Base-by-base conservation (phyloP, 2,888 invertebrate genomes). In the Sipha maydis region DNA sequence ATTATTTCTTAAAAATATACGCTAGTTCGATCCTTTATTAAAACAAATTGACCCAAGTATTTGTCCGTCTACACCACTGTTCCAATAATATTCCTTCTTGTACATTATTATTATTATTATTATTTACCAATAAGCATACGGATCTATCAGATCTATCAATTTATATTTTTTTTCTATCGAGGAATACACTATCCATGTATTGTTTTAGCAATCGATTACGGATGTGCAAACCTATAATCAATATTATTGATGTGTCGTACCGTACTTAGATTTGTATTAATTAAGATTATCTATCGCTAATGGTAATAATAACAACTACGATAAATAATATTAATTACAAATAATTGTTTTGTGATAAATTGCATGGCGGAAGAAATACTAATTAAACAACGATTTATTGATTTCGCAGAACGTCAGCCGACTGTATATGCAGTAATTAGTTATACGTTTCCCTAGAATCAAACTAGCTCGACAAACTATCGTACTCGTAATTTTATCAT, bases 221-320 rank as follows among this genome's bases (percentile, higher is more conserved):
- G 67, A 80, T 67, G 80, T n/a, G 80, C 41, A 80, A 80, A 41
- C 38, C n/a, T n/a, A 56, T 69, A 80, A 80, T 67, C n/a, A 80
- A 67, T 80, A 80, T 67, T 67, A 41, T 5, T 41, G 61, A 67
- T 38, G 61, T 25, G 67, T 69, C 67, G 67, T 41, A 67, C 56
- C 38, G 19, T 67, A 38, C 71, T 17, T 71, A n/a, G 19, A 61
- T 61, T 61, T 80, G 34, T 28, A 80, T 38, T 67, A 80, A 80
- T 80, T 67, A 80, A 80, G 67, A 67, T 80, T 80, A 38, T 19
- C 19, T n/a, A 80, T 21, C 19, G 38, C 38, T n/a, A n/a, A 67
- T 56, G 34, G 25, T 79, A 56, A 79, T 34, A 79, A 80, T 19
- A 41, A 80, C 61, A n/a, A 48, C 48, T 14, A 48, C 48, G 3